Evolutionary conservation across 2,797 vertebrate genomes (phyloP).

Genomic region (Yasuhikotakia modesta): DNA sequence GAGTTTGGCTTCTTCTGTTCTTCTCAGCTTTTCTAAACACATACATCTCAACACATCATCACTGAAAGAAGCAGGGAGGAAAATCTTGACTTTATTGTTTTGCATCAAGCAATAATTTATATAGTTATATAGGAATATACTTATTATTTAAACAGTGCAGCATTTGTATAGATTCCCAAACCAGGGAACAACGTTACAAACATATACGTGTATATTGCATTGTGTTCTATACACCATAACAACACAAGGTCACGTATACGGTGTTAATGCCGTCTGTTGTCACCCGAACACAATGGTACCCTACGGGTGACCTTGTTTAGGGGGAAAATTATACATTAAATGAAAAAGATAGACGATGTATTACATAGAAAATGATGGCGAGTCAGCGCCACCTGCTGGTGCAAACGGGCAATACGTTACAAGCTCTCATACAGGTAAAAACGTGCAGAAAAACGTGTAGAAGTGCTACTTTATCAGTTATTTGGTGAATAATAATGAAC

Average conservation of each 20-base stretch:
- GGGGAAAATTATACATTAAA: conserved; percentile 27
- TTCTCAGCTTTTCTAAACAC: too few relatives aligned
- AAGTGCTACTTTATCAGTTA: neutral
- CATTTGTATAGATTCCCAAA: neutral
- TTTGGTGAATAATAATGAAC: neutral
- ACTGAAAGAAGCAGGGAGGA: neutral
- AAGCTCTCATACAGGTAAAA: neutral
- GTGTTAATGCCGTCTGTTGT: conserved; percentile 9
- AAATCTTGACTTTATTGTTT: neutral
- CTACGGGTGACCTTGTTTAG: conserved; percentile 29
- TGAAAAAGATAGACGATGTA: neutral
- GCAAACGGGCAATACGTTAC: neutral
- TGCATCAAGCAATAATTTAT: neutral
- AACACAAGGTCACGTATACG: neutral
- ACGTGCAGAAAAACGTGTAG: neutral
- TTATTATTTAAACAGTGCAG: neutral
- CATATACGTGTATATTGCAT: too few relatives aligned
- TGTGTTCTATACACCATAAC: neutral
- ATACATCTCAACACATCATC: neutral
- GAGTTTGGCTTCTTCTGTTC: too few relatives aligned
- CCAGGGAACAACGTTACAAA: neutral
- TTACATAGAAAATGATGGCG: neutral
- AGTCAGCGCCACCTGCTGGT: conserved; percentile 47
- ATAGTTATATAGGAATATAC: too few relatives aligned
- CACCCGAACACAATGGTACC: neutral